Conservation (phyloP, 2,113 vertebrate species). For the Gallinago paraguaiae region DNA sequence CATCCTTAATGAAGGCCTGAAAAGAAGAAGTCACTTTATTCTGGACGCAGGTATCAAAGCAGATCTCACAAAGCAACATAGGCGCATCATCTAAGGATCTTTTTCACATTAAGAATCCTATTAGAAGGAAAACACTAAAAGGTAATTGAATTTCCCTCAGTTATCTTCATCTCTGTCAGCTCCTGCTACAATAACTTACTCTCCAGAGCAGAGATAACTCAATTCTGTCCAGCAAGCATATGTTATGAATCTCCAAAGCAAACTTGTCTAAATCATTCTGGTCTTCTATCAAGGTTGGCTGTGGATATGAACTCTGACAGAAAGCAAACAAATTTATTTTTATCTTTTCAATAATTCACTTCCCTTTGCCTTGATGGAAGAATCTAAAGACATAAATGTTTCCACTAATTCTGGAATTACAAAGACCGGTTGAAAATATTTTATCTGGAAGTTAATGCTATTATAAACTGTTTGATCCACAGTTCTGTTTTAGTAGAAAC, state of each 20-base stretch:
- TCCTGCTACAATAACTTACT: constrained; percentile 99
- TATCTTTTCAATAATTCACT: constrained; percentile 91
- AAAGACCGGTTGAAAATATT: constrained; percentile 52
- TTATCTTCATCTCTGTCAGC: constrained; percentile 99
- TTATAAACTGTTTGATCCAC: constrained; percentile 26
- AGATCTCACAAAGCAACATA: constrained; percentile 75
- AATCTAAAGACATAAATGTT: constrained; percentile 70
- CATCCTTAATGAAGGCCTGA: constrained; percentile 81
- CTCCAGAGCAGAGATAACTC: constrained; percentile 96
- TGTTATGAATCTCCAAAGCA: constrained; percentile 93
- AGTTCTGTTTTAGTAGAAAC: neutral
- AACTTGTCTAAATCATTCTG: constrained; percentile 93
- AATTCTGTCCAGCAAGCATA: constrained; percentile 94
- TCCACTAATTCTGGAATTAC: constrained; percentile 64
- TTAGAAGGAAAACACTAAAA: constrained; percentile 99
- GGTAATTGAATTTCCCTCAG: constrained; percentile 99
- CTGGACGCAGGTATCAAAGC: constrained; percentile 73
- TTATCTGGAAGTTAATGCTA: constrained; percentile 8
- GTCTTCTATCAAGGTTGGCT: constrained; percentile 87
- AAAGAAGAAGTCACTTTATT: constrained; percentile 82
- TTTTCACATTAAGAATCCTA: constrained; percentile 99
- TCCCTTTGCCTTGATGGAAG: constrained; percentile 71
- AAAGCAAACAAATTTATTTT: constrained; percentile 93
- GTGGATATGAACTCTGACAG: constrained; percentile 93
- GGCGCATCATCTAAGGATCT: constrained; percentile 91